phyloP scores from a whole-genome alignment of 2,888 invertebrate genomes.

The Terebella lapidaria region DNA sequence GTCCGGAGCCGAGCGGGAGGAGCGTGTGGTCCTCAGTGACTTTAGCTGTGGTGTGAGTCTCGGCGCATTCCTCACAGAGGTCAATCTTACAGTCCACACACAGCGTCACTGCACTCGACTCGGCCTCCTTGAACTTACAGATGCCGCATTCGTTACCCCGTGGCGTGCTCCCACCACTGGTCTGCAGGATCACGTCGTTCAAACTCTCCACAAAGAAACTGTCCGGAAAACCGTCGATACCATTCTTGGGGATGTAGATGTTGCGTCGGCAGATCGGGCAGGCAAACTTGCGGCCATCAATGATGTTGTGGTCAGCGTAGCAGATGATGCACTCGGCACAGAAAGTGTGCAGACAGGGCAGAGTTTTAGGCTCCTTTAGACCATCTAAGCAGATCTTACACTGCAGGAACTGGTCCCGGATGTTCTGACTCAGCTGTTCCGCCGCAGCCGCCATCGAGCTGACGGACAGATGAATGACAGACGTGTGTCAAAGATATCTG shows the following conservation, averaged over 20 bases:
- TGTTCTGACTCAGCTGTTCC: conserved; percentile 15
- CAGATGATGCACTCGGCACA: conserved; percentile 22
- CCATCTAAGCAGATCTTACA: conserved; percentile 26
- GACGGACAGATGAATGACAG: too few relatives aligned
- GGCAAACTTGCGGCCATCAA: conserved; percentile 24
- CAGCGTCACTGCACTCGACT: neutral
- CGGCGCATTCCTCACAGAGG: conserved; percentile 19
- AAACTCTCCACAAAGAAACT: conserved; percentile 26
- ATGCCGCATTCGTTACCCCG: conserved; percentile 19
- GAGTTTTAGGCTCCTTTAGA: conserved; percentile 25
- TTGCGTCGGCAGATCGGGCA: conserved; percentile 28
- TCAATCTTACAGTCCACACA: conserved; percentile 25
- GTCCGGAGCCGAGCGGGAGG: conserved; percentile 10
- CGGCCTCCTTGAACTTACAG: conserved; percentile 22
- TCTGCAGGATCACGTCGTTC: conserved; percentile 6
- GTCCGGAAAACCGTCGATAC: conserved; percentile 24
- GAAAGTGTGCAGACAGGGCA: conserved; percentile 29
- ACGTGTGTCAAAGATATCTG: too few relatives aligned
- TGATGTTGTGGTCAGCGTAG: conserved; percentile 21
- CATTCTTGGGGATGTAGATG: conserved; percentile 24
- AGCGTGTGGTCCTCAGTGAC: conserved; percentile 24
- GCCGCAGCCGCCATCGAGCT: neutral
- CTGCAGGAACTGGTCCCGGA: conserved; percentile 25
- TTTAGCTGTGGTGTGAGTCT: conserved; percentile 17
- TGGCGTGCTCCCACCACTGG: neutral